Evolutionary conservation across 2,797 vertebrate species (phyloP).

Genomic region (Megalops cyprinoides): DNA sequence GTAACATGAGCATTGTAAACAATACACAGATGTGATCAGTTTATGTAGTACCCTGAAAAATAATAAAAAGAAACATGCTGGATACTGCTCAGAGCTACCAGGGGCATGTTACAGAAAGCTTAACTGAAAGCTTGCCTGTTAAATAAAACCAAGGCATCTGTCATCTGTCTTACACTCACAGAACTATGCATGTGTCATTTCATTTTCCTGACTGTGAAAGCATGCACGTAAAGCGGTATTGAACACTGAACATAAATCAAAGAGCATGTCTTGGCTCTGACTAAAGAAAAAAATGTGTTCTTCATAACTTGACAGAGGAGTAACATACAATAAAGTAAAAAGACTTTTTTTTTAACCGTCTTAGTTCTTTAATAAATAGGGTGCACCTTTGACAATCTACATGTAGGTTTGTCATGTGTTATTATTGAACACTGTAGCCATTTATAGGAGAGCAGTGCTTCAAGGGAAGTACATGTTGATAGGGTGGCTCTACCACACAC

Average conservation of each 20-base stretch:
- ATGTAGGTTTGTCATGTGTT: too few species aligned
- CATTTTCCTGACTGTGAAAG: neutral
- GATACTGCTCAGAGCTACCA: neutral
- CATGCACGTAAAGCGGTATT: neutral
- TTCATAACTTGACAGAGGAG: neutral
- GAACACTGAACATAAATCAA: neutral
- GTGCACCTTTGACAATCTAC: too few species aligned
- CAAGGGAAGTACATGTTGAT: too few species aligned
- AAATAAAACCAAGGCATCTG: neutral
- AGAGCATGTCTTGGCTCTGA: neutral
- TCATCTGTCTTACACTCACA: conserved; percentile 1
- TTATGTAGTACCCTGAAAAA: neutral
- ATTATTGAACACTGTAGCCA: too few species aligned
- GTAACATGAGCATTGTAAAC: too few species aligned
- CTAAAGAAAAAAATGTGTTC: neutral
- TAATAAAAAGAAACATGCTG: neutral
- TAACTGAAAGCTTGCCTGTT: neutral
- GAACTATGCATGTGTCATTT: neutral
- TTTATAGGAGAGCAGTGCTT: too few species aligned
- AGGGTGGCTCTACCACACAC: too few species aligned
- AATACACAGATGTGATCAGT: neutral
- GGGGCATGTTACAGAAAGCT: neutral
- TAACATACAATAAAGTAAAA: neutral
- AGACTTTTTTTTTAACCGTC: neutral
- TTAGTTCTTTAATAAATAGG: too few species aligned